A percentile compares a stretch with the other conserved stretches of the same genome.
Evolutionary conservation across 2,888 invertebrate species (phyloP).

Genomic region (Harmothoe impar): DNA sequence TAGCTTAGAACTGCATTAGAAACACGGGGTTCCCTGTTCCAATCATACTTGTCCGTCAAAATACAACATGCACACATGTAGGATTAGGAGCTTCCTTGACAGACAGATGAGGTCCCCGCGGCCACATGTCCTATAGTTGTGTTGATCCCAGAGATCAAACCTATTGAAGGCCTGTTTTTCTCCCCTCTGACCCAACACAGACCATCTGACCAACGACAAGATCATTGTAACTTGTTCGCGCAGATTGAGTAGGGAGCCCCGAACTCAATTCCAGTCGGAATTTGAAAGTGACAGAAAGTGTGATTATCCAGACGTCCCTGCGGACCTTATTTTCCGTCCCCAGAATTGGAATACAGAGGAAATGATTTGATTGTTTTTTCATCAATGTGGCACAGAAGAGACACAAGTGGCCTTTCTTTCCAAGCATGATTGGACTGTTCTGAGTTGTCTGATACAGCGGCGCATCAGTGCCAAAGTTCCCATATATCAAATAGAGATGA

Average conservation of each 20-base stretch:
- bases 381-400: background rate
- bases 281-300: constrained; percentile 8
- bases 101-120: background rate
- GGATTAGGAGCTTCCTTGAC: no score
- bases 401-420: no score
- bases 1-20: no score
- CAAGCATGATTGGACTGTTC: no score
- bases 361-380: background rate
- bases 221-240: background rate
- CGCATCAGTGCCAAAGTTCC: no score
- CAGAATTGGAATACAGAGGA: background rate
- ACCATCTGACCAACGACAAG: constrained; percentile 34
- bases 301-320: background rate
- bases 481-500: no score
- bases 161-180: background rate
- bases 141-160: constrained; percentile 5
- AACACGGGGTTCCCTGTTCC: no score
- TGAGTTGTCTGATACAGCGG: no score
- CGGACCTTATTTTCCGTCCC: background rate
- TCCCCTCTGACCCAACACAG: background rate
- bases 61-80: no score
- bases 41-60: no score
- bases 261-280: background rate
- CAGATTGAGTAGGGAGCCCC: background rate
- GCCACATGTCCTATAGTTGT: background rate